These are phyloP conservation scores for Laticauda colubrina DNA, from an alignment of 2,113 vertebrate genomes.

Conservation along the genomic window DNA sequence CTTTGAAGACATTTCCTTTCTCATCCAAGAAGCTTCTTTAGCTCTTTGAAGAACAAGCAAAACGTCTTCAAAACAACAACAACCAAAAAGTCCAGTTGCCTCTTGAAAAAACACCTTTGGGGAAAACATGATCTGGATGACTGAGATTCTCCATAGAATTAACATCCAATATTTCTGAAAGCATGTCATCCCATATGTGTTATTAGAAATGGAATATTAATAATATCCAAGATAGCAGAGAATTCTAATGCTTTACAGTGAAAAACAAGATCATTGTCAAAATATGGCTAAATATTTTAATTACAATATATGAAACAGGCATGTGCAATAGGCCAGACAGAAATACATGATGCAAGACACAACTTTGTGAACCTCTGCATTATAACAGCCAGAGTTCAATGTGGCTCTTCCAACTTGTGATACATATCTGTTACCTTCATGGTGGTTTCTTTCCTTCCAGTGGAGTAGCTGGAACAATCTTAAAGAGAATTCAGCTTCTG, in stretches of 20 bases:
- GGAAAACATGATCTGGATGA: too few relatives aligned
- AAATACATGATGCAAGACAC: neutral
- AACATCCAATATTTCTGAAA: neutral
- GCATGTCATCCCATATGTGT: neutral
- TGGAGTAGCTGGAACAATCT: neutral
- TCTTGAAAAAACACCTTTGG: too few relatives aligned
- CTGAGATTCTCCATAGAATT: too few relatives aligned
- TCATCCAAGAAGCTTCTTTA: too few relatives aligned
- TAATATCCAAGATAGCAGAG: neutral
- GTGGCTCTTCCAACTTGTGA: neutral
- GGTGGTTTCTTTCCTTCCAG: neutral
- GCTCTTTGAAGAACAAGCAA: too few relatives aligned
- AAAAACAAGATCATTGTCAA: neutral
- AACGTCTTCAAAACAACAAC: too few relatives aligned
- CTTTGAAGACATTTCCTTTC: too few relatives aligned
- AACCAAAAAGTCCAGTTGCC: too few relatives aligned
- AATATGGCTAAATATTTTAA: neutral
- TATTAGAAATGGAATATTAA: neutral
- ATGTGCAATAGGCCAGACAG: neutral
- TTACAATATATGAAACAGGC: neutral
- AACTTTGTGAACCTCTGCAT: neutral
- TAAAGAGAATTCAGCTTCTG: conserved; percentile 1
- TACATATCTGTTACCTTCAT: neutral
- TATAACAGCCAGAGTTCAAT: neutral
- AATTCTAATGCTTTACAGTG: neutral